Base-by-base conservation (phyloP, 2,888 invertebrate genomes). In the Cacoxenus indagator region DNA sequence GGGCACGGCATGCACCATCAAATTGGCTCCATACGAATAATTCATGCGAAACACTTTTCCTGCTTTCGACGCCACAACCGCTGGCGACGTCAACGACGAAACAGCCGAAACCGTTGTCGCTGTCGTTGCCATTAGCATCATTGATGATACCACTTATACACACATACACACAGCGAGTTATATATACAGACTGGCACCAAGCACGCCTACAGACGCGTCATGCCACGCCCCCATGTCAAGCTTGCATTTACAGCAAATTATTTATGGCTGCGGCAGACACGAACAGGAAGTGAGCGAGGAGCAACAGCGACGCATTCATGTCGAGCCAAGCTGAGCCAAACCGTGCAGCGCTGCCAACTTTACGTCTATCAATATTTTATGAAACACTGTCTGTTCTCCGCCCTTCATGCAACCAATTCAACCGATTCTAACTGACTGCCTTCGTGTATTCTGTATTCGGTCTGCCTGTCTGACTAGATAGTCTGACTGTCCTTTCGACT, bases 231-330 rank as follows among this genome's bases (percentile, higher is more conserved):
- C 78, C 73, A 75, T 51, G 6, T 22, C 17, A 22, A 22, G 80
- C 80, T 83, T 81, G 80, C 80, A 83, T 81, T 81, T 82, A 81
- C 78, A 83, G 83, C 80, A 83, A 81, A 81, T 83, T 83, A 81
- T 81, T 81, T 81, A 81, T 81, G 83, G 82, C 80, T 81, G 80
- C 83, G 80, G 82, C 80, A 81, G 83, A 81, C 80, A 81, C 78
- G 80, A 81, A 81, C 82, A 81, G 83, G 82, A 81, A 74, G 78
- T 81, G 73, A 77, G 69, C 75, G 78, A 76, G 8, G 48, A 48
- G 17, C 19, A 17, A 1, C 48, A 57, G 37, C 37, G 14, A 37
- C 5, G 37, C 8, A 37, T n/a, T n/a, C n/a, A n/a, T n/a, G n/a
- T 14, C 37, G 14, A 8, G 37, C 37, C 37, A 37, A 37, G 37